Base-by-base conservation (phyloP, 2,113 vertebrate species). In the Megaceryle maxima region DNA sequence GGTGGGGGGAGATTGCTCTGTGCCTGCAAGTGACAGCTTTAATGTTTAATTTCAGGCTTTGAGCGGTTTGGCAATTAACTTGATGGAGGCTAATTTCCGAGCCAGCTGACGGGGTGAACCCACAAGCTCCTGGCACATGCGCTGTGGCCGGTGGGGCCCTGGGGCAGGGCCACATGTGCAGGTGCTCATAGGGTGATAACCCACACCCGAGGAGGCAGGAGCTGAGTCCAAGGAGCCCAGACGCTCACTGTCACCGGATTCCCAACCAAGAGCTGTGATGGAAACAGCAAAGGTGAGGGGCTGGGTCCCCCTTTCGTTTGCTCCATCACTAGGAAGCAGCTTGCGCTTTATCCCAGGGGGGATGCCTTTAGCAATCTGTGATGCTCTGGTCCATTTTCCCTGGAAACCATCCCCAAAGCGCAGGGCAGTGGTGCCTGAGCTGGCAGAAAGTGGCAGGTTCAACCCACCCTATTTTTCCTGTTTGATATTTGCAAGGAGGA, bases 51-150 rank as follows among this genome's bases (percentile, higher is more conserved):
- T 93, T 62, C 96, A 85, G 95, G 86, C 83, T 94, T 50, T 46
- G 74, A 96, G 88, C 20, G 20, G 9, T 1, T 41, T 80, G 83
- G 91, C 91, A 93, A 96, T 96, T 96, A 94, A 93, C 77, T 92
- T 76, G 96, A 91, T 87, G 91, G 83, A 94, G 66, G 59, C 69
- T 95, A 83, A 94, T 97, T 96, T 84, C 77, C 4, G 0, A 96
- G 67, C 11, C 94, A 33, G 96, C 96, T 94, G 92, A 82, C 4
- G 3, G 83, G 86, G 86, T 15, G 62, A 96, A 80, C 94, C 87
- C 91, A 16, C 19, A 6, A 48, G 81, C 69, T 2, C 12, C 37
- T 13, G 43, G 76, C 66, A 12, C 82, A 1, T 0, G 35, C 6
- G 91, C 39, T 4, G 76, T 48, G 84, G 72, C 64, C 10, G 2